phyloP scores from a whole-genome alignment of 2,113 vertebrate genomes.

The Polypterus bichir region DNA sequence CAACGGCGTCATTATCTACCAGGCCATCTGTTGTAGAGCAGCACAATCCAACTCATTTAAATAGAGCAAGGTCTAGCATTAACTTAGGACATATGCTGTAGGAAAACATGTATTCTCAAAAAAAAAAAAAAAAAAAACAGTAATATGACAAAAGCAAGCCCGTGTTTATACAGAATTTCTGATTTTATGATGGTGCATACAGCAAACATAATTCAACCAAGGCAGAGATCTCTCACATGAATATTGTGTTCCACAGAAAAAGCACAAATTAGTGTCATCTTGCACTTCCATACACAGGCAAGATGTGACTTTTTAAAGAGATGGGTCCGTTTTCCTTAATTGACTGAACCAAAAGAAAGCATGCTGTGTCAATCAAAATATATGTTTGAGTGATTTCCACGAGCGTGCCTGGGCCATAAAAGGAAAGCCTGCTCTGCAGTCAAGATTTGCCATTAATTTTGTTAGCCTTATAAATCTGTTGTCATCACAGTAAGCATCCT shows the following conservation, averaged over 20 bases:
- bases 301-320: conserved; percentile 8
- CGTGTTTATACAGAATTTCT: conserved; percentile 24
- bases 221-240: conserved; percentile 3
- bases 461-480: no score
- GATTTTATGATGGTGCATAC: conserved; percentile 22
- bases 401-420: no score
- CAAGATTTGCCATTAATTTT: no score
- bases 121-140: conserved; percentile 22
- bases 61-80: conserved; percentile 37
- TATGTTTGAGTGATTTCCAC: no score
- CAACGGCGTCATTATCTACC: conserved; percentile 79
- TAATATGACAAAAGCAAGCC: conserved; percentile 25
- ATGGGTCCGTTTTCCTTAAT: conserved; percentile 2
- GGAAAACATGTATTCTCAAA: conserved; percentile 35
- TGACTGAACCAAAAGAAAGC: background rate
- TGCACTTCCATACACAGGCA: conserved; percentile 2
- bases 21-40: conserved; percentile 81
- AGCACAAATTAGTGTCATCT: conserved; percentile 8
- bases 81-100: conserved; percentile 27
- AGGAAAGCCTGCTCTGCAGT: no score
- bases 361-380: conserved; percentile 2
- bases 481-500: no score
- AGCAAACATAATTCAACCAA: conserved; percentile 21
- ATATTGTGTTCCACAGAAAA: conserved; percentile 14
- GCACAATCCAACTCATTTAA: conserved; percentile 65